These are phyloP conservation scores for Pyrrhia umbra DNA, from an alignment of 2,888 invertebrate genomes.

Conservation along the genomic window DNA sequence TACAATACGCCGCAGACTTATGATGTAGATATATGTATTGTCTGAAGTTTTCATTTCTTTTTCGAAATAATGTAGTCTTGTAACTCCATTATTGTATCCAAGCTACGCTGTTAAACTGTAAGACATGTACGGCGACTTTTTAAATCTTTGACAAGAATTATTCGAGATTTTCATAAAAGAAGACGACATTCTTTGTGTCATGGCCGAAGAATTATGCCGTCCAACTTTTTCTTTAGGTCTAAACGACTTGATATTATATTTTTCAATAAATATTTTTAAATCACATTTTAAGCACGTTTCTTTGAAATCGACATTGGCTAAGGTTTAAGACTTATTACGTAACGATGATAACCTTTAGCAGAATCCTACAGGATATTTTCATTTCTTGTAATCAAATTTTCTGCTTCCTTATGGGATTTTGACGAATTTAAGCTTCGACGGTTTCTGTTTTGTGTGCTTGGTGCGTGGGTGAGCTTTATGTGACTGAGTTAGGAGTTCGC, in stretches of 20 bases:
- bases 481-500: neutral
- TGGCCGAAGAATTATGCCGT: neutral
- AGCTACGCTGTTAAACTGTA: constrained; percentile 39
- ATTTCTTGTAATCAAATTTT: constrained; percentile 48
- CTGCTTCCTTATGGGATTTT: constrained; percentile 42
- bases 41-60: constrained; percentile 45
- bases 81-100: constrained; percentile 48
- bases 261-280: neutral
- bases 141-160: constrained; percentile 24
- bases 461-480: constrained; percentile 15
- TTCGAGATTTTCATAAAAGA: constrained; percentile 11
- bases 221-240: neutral
- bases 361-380: constrained; percentile 48
- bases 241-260: neutral
- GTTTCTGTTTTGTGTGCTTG: constrained; percentile 24
- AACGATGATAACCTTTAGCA: constrained; percentile 27
- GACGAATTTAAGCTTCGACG: constrained; percentile 25
- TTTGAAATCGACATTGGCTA: neutral
- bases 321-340: constrained; percentile 32
- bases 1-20: constrained; percentile 47
- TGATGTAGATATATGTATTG: constrained; percentile 41
- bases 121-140: constrained; percentile 29
- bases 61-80: constrained; percentile 45
- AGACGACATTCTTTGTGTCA: constrained; percentile 5
- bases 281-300: neutral